Percentiles rank a stretch among this genome's conserved stretches.
These are phyloP conservation scores for Athene noctua DNA, from an alignment of 2,113 vertebrate species.

Conservation along the genomic window DNA sequence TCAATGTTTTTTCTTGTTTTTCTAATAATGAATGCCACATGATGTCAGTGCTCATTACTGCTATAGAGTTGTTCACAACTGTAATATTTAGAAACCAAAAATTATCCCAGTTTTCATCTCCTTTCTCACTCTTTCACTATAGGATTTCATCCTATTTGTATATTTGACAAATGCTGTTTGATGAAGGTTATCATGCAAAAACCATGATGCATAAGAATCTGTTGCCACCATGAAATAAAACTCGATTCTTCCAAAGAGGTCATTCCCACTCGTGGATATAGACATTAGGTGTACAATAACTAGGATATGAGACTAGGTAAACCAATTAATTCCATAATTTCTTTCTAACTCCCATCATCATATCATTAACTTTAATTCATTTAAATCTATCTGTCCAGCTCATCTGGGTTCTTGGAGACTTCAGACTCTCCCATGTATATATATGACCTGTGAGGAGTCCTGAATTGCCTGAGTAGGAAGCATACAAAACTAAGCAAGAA, in stretches of 20 bases:
- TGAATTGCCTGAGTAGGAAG: background rate
- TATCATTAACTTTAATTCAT: background rate
- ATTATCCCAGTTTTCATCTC: rapidly evolving
- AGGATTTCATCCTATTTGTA: background rate
- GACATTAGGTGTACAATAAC: background rate
- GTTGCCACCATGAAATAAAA: background rate
- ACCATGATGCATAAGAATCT: background rate
- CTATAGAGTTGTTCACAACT: background rate
- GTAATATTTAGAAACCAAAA: background rate
- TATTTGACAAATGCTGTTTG: background rate
- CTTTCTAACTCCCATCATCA: background rate
- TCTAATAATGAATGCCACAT: background rate
- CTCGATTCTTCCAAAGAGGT: background rate
- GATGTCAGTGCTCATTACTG: background rate
- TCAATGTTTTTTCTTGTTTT: background rate
- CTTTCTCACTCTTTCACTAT: background rate
- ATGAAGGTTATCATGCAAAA: background rate
- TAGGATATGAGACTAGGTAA: background rate
- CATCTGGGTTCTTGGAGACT: background rate
- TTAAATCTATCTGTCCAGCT: background rate
- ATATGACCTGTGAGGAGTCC: background rate
- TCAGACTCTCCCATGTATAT: background rate
- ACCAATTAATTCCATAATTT: background rate
- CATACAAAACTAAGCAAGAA: background rate
- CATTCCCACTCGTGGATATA: background rate